Percentiles rank a stretch among this genome's conserved stretches.
Conservation (phyloP, 92 coral and sea anemone genomes). For the Paragorgia papillata region DNA sequence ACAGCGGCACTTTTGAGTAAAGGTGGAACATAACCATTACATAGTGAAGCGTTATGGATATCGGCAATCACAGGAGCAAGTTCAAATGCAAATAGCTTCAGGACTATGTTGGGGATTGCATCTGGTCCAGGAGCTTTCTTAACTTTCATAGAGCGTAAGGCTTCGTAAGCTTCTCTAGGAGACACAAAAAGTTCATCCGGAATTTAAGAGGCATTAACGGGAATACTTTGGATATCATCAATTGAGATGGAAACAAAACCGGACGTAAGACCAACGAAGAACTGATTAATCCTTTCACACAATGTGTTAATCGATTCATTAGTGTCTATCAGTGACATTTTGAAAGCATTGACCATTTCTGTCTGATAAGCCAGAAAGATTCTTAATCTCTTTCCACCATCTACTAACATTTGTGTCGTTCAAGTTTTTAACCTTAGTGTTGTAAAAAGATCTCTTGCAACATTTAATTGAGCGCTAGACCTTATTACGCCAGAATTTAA, state of each 20-base stretch:
- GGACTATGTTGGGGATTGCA: slow-evolving; percentile 4
- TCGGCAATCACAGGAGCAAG: too few relatives aligned
- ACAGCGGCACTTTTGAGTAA: too few relatives aligned
- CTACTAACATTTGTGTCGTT: slow-evolving; percentile 32
- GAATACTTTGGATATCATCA: slow-evolving; percentile 10
- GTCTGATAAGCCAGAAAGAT: slow-evolving; percentile 38
- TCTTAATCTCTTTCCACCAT: slow-evolving; percentile 60
- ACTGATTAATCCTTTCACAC: slow-evolving; percentile 43
- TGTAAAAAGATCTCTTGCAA: too few relatives aligned
- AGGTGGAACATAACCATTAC: too few relatives aligned
- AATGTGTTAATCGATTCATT: slow-evolving; percentile 19
- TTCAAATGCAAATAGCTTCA: too few relatives aligned
- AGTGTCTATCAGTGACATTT: slow-evolving; percentile 38
- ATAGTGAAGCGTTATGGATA: too few relatives aligned
- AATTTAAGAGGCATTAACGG: slow-evolving; percentile 39
- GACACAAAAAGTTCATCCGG: background rate
- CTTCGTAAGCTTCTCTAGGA: slow-evolving; percentile 11
- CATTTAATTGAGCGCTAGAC: too few relatives aligned
- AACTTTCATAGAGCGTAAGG: slow-evolving; percentile 26
- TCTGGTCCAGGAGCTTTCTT: slow-evolving; percentile 29
- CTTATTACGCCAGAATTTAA: slow-evolving; percentile 44
- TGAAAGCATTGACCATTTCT: slow-evolving; percentile 41
- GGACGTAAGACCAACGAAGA: slow-evolving; percentile 43
- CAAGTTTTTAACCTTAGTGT: slow-evolving; percentile 36
- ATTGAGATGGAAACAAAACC: slow-evolving; percentile 27